A percentile compares a stretch with the other conserved stretches of the same genome.
Evolutionary conservation across 2,113 vertebrate species (phyloP).

Genomic region (Jaculus jaculus): DNA sequence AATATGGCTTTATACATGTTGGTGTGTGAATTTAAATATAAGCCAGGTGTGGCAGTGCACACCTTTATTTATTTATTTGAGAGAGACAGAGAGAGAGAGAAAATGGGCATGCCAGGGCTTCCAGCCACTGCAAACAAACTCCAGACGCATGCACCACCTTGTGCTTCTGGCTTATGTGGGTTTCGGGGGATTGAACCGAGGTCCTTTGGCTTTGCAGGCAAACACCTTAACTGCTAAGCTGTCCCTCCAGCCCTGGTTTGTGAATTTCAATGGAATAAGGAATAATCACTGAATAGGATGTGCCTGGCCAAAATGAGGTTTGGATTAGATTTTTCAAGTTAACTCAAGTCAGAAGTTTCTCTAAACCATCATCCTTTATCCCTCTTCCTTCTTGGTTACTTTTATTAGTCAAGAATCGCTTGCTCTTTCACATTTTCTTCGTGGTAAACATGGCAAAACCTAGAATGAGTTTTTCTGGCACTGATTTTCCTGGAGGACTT

Average conservation of each 20-base stretch:
- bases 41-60: too few species aligned
- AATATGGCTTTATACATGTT: neutral
- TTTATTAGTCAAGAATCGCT: neutral
- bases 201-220: too few species aligned
- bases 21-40: neutral
- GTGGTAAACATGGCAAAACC: neutral
- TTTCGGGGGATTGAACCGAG: too few species aligned
- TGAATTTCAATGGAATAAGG: neutral
- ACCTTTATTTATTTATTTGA: too few species aligned
- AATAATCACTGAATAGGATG: neutral
- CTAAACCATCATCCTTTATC: neutral
- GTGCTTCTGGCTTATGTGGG: too few species aligned
- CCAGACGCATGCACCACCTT: too few species aligned
- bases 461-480: neutral
- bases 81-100: too few species aligned
- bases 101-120: too few species aligned
- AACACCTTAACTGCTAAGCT: too few species aligned
- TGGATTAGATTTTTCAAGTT: slow-evolving; percentile 3
- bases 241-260: too few species aligned
- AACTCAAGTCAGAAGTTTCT: slow-evolving; percentile 17
- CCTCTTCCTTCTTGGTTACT: neutral
- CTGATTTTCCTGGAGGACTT: neutral
- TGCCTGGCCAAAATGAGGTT: neutral
- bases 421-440: neutral
- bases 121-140: too few species aligned